A percentile compares a stretch with the other conserved stretches of the same genome.
Evolutionary conservation across 2,113 vertebrate genomes (phyloP).

Genomic region (Pteruthius melanotis): DNA sequence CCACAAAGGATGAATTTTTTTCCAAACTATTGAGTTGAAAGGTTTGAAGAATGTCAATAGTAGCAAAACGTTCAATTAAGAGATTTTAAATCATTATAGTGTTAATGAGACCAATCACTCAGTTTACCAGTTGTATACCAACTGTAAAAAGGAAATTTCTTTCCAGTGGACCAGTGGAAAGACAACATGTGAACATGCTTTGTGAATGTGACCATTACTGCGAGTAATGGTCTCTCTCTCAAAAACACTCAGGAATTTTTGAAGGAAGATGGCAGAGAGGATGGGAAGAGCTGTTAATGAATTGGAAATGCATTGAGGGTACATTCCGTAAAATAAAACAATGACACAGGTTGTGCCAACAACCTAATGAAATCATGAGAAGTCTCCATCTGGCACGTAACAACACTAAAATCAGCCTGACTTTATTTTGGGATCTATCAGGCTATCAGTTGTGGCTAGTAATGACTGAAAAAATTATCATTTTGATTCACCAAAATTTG

Average conservation of each 20-base stretch:
- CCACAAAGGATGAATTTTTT: background rate
- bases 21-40: background rate
- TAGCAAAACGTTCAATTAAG: background rate
- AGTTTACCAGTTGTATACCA: background rate
- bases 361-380: background rate
- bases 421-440: background rate
- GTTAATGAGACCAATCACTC: background rate
- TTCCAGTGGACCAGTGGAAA: background rate
- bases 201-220: background rate
- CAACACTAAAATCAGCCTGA: background rate
- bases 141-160: background rate
- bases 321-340: rapidly evolving
- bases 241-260: background rate
- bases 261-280: background rate
- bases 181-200: background rate
- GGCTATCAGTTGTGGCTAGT: background rate
- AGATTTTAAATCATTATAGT: background rate
- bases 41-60: background rate
- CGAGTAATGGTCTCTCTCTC: no score
- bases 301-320: background rate
- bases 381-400: background rate
- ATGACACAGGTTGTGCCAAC: background rate
- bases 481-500: background rate
- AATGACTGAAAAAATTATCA: background rate
- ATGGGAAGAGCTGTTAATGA: background rate